Conservation (phyloP, 2,888 invertebrate genomes). For the Linnaemya vulpina region DNA sequence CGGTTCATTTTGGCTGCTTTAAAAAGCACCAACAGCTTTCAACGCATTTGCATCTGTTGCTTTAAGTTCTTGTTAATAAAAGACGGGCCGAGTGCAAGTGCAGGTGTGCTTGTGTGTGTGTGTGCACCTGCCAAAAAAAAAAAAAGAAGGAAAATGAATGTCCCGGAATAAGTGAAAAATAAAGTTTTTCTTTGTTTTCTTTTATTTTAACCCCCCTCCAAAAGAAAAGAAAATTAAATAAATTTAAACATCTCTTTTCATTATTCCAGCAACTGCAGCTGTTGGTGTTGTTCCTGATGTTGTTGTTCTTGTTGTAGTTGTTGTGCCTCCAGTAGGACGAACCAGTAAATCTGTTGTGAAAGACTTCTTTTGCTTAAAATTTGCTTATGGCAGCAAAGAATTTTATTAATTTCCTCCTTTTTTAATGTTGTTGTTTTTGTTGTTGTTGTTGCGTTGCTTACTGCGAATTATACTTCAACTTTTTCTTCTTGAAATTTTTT, state of each 20-base stretch:
- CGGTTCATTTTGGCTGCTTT: neutral
- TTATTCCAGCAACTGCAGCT: neutral
- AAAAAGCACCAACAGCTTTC: neutral
- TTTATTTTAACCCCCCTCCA: neutral
- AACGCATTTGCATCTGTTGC: conserved; percentile 62
- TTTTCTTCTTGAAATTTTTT: neutral
- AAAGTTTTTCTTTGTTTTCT: neutral
- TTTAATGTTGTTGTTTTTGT: neutral
- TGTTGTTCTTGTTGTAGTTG: too few species aligned
- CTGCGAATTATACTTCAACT: neutral
- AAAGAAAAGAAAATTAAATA: neutral
- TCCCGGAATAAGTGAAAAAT: neutral
- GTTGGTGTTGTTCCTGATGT: too few species aligned
- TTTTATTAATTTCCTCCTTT: neutral
- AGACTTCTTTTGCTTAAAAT: neutral
- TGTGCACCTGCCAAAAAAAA: neutral
- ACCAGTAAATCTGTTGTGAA: neutral
- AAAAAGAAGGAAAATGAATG: neutral
- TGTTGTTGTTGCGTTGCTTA: neutral
- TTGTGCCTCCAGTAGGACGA: neutral
- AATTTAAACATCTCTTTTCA: conserved; percentile 1
- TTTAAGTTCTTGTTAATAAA: conserved; percentile 5
- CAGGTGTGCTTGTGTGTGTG: neutral
- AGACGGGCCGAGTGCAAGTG: neutral
- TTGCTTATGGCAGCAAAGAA: neutral